Base-by-base conservation (phyloP, 2,797 vertebrate genomes). In the Takifugu ocellatus region DNA sequence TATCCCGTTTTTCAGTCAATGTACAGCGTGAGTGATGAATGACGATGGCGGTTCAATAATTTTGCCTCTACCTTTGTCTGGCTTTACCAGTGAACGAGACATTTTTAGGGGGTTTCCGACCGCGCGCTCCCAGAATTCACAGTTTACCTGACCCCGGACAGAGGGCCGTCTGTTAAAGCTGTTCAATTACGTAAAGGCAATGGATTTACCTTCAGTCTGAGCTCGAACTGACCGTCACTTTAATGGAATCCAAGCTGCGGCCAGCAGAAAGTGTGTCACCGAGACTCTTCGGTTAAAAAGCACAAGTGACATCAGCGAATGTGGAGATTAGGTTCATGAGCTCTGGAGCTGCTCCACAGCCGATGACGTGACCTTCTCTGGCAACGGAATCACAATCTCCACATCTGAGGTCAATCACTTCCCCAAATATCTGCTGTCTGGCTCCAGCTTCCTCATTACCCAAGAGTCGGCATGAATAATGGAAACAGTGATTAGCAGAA, bases 391-490 rank as follows among this genome's bases (percentile, higher is more conserved):
- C 57, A 4, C 81, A 54, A 63, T 81, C 78, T 64, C 75, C 67
- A 63, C 75, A 69, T 80, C 75, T 86, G 83, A 87, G 74, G 75
- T 86, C 84, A 75, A 79, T 75, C 72, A 21, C 76, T 77, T 84
- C 75, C 66, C 66, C 70, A 80, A 83, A 85, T 81, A 82, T 84
- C 83, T 78, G 82, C 70, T 21, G 72, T 58, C 77, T 72, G 78
- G 78, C 66, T 85, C 72, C 67, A 70, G 70, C 78, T 85, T 75
- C 68, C 69, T 83, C 72, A 79, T 79, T 76, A 78, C 67, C 51
- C 9, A 46, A 60, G 63, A 61, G 73, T 76, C 74, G 70, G 78
- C 73, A 56, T 39, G 29, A 54, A 49, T 54, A 42, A 73, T 83
- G 83, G 82, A 85, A 85, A 83, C 27, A 75, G 62, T 75, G 77